Evolutionary conservation across 2,797 vertebrate genomes (phyloP).

Genomic region (Gastrophryne carolinensis): DNA sequence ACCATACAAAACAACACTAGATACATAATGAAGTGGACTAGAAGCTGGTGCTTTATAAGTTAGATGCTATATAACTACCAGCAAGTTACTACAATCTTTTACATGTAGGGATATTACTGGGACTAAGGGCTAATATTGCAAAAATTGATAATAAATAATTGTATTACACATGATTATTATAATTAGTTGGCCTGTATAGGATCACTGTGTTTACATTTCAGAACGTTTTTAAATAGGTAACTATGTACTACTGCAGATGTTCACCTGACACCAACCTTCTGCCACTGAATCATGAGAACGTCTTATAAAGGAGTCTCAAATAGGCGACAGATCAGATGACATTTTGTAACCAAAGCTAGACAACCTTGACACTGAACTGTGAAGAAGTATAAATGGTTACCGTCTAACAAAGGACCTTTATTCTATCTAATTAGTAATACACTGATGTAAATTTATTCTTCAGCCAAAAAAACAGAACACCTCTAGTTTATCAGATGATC

Average conservation of each 20-base stretch:
- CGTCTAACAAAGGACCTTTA: constrained; percentile 39
- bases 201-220: too few species aligned
- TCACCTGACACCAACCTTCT: constrained; percentile 14
- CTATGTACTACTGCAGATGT: background rate
- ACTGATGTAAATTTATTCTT: constrained; percentile 22
- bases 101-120: too few species aligned
- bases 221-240: too few species aligned
- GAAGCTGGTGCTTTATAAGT: too few species aligned
- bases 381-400: constrained; percentile 37
- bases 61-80: too few species aligned
- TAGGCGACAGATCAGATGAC: constrained; percentile 39
- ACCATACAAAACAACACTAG: too few species aligned
- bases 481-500: constrained; percentile 29
- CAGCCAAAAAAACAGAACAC: constrained; percentile 18
- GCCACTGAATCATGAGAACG: constrained; percentile 27
- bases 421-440: constrained; percentile 46
- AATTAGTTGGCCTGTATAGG: too few species aligned
- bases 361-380: constrained; percentile 47
- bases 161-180: too few species aligned
- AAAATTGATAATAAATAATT: too few species aligned
- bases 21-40: too few species aligned
- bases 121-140: too few species aligned
- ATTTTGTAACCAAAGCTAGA: constrained; percentile 46
- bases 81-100: too few species aligned
- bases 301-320: constrained; percentile 32